Percentiles rank a stretch among this genome's conserved stretches.
These are phyloP conservation scores for Craterocephalus amniculus DNA, from an alignment of 2,797 vertebrate genomes.

Conservation along the genomic window DNA sequence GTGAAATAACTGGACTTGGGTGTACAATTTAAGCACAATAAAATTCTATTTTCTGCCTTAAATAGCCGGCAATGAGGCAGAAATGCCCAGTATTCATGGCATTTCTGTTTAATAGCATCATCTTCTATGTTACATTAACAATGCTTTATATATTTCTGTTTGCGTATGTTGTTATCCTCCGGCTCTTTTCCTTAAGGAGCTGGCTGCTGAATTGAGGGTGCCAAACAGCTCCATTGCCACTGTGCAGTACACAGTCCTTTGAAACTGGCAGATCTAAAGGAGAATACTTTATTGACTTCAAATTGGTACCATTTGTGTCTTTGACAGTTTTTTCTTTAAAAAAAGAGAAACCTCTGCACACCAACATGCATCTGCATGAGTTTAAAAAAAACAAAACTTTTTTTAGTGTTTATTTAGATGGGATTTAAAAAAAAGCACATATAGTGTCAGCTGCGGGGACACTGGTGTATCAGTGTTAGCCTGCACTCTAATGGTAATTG, in stretches of 20 bases:
- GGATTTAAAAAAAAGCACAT: not conserved
- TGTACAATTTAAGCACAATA: not conserved
- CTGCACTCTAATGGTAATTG: slow-evolving; percentile 42
- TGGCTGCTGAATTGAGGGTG: slow-evolving; percentile 69
- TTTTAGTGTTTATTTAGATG: slow-evolving; percentile 30
- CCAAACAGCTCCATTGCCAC: slow-evolving; percentile 76
- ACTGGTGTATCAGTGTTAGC: slow-evolving; percentile 24
- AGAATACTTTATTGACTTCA: slow-evolving; percentile 84
- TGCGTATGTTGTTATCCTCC: slow-evolving; percentile 69
- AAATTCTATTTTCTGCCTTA: not conserved
- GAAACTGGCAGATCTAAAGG: slow-evolving; percentile 78
- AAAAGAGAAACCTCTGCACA: slow-evolving; percentile 8
- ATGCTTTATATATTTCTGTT: slow-evolving; percentile 16
- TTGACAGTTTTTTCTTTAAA: slow-evolving; percentile 16
- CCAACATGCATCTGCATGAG: slow-evolving; percentile 15
- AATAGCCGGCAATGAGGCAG: not conserved
- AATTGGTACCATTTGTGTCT: slow-evolving; percentile 83
- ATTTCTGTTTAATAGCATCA: not conserved
- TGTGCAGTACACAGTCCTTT: slow-evolving; percentile 75
- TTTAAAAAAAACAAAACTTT: no score
- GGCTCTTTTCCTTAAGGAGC: slow-evolving; percentile 63
- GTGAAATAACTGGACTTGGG: slow-evolving; percentile 1
- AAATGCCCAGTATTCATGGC: not conserved
- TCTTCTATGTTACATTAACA: not conserved
- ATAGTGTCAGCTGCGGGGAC: slow-evolving; percentile 36